A percentile compares a stretch with the other conserved stretches of the same genome.
phyloP scores from a whole-genome alignment of 1,140 invertebrate species.

The Papilio glaucus region DNA sequence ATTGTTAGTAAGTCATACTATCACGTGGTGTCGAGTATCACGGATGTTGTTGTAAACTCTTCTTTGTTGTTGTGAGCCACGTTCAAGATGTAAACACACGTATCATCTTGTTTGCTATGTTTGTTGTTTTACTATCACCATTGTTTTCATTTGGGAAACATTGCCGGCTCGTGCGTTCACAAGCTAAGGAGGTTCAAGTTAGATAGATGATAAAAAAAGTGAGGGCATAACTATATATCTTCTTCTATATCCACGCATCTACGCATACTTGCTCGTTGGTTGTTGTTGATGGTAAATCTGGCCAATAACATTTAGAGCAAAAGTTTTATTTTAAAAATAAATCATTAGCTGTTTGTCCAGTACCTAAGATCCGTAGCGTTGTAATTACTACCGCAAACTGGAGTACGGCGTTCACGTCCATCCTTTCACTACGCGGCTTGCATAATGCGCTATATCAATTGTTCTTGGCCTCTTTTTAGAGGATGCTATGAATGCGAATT shows the following conservation, averaged over 20 bases:
- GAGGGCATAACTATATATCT: not conserved
- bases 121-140: constrained; percentile 1
- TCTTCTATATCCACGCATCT: not conserved
- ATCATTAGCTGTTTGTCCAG: not conserved
- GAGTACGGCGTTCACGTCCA: constrained; percentile 42
- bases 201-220: not conserved
- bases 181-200: not conserved
- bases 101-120: constrained; percentile 1
- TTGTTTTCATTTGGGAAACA: not conserved
- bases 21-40: not conserved
- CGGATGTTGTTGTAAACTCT: constrained; percentile 7
- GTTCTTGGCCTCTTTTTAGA: constrained; percentile 63
- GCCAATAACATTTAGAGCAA: constrained; percentile 17
- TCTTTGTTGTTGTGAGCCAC: not conserved
- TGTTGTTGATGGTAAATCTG: not conserved
- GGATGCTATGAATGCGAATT: constrained; percentile 33
- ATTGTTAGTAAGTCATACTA: not conserved
- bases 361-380: constrained; percentile 37
- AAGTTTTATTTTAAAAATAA: constrained; percentile 35
- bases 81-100: constrained; percentile 1
- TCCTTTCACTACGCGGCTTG: constrained; percentile 58
- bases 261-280: not conserved
- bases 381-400: constrained; percentile 45
- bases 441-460: constrained; percentile 56
- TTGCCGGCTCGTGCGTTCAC: not conserved